Evolutionary conservation across 2,113 vertebrate genomes (phyloP).

Genomic region (Rynchops niger): DNA sequence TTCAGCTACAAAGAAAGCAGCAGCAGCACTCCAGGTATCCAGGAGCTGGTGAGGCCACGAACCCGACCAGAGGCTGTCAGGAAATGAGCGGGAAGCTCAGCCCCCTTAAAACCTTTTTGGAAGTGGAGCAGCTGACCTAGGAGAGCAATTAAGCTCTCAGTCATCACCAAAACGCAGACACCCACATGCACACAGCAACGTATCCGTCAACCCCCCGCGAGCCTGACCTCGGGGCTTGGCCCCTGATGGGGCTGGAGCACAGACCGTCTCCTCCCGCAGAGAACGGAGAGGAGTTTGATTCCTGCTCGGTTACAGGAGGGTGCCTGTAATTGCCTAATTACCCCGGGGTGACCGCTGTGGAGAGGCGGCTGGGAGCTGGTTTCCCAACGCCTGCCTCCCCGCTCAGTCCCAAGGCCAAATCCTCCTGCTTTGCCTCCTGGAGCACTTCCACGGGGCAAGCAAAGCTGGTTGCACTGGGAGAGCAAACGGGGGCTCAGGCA

Average conservation of each 20-base stretch:
- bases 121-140: constrained; percentile 6
- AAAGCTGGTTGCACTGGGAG: background rate
- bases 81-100: constrained; percentile 21
- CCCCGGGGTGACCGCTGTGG: background rate
- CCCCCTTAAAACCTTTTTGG: background rate
- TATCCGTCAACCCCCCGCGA: background rate
- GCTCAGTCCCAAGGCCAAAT: background rate
- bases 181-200: background rate
- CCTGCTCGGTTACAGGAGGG: background rate
- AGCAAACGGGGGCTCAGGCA: background rate
- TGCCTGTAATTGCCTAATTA: background rate
- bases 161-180: background rate
- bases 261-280: background rate
- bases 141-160: constrained; percentile 10
- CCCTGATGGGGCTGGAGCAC: background rate
- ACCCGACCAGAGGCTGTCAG: background rate
- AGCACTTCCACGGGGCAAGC: background rate
- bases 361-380: background rate
- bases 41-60: background rate
- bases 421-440: background rate
- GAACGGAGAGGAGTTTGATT: background rate
- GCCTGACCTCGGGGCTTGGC: background rate
- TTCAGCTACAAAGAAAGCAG: background rate
- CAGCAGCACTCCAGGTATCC: background rate
- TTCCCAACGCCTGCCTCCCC: background rate